Evolutionary conservation across 2,113 vertebrate species (phyloP).

Genomic region (Mugil cephalus): DNA sequence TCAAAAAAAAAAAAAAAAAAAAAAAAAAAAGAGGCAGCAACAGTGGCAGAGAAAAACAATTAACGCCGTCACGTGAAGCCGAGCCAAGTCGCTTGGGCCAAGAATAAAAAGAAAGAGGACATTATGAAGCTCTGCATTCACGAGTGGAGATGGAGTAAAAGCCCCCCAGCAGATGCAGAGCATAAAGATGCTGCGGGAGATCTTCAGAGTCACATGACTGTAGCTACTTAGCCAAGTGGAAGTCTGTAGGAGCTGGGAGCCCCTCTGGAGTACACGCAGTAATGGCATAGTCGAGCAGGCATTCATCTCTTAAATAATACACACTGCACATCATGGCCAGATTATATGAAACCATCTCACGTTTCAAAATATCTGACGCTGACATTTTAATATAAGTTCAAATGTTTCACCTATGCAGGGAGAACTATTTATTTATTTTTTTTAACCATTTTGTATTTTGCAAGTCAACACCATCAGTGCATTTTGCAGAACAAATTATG

Average conservation of each 20-base stretch:
- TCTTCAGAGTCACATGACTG: conserved; percentile 62
- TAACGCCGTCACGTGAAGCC: conserved; percentile 2
- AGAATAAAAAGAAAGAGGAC: conserved; percentile 18
- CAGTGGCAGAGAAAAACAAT: conserved; percentile 9
- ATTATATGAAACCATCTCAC: conserved; percentile 24
- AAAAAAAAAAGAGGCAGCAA: too few relatives aligned
- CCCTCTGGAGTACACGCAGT: conserved; percentile 63
- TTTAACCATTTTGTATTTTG: conserved; percentile 20
- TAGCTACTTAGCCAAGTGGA: conserved; percentile 73
- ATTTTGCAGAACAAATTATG: conserved; percentile 47
- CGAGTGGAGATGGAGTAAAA: conserved; percentile 13
- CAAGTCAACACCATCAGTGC: conserved; percentile 12
- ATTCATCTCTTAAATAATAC: conserved; percentile 68
- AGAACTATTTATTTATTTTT: conserved; percentile 19
- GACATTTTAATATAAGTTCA: conserved; percentile 15
- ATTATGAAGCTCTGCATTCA: conserved; percentile 18
- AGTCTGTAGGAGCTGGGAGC: conserved; percentile 62
- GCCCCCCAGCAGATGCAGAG: conserved; percentile 36
- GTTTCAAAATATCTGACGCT: conserved; percentile 41
- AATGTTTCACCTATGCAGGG: conserved; percentile 10
- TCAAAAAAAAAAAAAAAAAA: background rate
- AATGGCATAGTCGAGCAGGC: conserved; percentile 66
- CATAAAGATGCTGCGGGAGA: conserved; percentile 62
- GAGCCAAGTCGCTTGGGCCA: conserved; percentile 6
- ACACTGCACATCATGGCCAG: conserved; percentile 30